A percentile compares a stretch with the other conserved stretches of the same genome.
phyloP scores from a whole-genome alignment of 1,140 invertebrate species.

The Melanaphis sacchari region DNA sequence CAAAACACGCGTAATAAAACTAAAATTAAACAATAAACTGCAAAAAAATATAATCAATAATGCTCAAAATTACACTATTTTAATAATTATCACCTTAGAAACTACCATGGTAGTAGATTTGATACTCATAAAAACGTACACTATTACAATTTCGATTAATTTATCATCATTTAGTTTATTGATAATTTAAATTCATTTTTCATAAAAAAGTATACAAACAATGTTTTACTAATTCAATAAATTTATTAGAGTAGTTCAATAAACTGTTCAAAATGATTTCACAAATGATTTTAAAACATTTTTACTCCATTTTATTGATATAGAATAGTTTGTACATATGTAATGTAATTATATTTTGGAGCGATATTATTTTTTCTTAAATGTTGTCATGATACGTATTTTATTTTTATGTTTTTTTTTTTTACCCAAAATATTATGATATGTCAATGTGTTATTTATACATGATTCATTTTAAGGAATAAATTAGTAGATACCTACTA shows the following conservation, averaged over 20 bases:
- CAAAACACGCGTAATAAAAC: neutral
- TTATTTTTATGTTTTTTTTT: no score
- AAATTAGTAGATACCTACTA: no score
- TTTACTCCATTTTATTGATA: no score
- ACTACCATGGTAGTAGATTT: neutral
- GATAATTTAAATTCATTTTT: neutral
- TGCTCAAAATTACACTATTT: neutral
- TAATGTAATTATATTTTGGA: no score
- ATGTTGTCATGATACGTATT: no score
- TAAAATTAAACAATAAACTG: neutral
- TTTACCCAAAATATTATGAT: no score
- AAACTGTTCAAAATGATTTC: neutral
- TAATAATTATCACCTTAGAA: neutral
- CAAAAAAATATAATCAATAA: neutral
- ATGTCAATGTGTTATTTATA: no score
- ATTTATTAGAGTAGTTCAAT: neutral
- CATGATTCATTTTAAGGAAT: no score
- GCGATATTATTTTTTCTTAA: no score
- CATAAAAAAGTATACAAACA: neutral
- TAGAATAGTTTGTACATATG: no score
- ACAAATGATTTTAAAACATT: neutral
- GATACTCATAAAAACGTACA: neutral
- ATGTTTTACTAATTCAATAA: neutral
- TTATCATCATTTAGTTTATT: neutral
- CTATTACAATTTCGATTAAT: neutral